Evolutionary conservation across 2,797 vertebrate species (phyloP).

Genomic region (Oreonectes daqikongensis): DNA sequence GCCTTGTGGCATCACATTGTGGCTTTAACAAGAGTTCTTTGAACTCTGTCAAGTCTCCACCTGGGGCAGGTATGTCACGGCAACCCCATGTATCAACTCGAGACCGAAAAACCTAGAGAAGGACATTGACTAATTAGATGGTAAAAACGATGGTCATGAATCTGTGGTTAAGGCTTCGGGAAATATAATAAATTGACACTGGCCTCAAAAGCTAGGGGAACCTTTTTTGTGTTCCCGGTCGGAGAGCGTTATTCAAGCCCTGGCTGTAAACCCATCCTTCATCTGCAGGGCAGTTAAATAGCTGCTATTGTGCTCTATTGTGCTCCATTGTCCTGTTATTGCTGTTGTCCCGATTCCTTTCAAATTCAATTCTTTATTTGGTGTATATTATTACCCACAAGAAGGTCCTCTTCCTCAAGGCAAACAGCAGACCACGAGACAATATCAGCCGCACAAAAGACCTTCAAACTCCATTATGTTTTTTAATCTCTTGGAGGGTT

Average conservation of each 20-base stretch:
- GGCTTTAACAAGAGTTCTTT: conserved; percentile 80
- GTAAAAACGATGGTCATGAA: conserved; percentile 77
- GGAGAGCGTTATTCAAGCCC: conserved; percentile 71
- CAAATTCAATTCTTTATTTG: conserved; percentile 84
- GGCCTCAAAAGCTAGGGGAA: conserved; percentile 76
- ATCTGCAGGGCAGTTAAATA: conserved; percentile 81
- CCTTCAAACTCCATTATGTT: conserved; percentile 75
- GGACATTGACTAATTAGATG: conserved; percentile 83
- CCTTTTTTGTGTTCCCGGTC: conserved; percentile 64
- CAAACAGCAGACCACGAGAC: conserved; percentile 81
- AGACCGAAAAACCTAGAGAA: conserved; percentile 73
- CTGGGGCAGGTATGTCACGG: conserved; percentile 73
- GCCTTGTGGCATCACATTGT: conserved; percentile 73
- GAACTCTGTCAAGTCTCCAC: conserved; percentile 73
- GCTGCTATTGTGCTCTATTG: conserved; percentile 74
- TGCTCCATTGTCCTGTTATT: conserved; percentile 82
- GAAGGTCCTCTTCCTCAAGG: conserved; percentile 78
- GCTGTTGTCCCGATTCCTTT: conserved; percentile 84
- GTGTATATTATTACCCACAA: conserved; percentile 83
- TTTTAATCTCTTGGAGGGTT: conserved; percentile 65
- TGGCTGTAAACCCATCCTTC: conserved; percentile 80
- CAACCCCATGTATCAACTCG: conserved; percentile 78
- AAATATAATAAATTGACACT: conserved; percentile 78
- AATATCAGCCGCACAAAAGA: conserved; percentile 80
- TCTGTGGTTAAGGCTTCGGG: conserved; percentile 73